phyloP scores from a whole-genome alignment of 2,113 vertebrate genomes.

The Cynocephalus volans region DNA sequence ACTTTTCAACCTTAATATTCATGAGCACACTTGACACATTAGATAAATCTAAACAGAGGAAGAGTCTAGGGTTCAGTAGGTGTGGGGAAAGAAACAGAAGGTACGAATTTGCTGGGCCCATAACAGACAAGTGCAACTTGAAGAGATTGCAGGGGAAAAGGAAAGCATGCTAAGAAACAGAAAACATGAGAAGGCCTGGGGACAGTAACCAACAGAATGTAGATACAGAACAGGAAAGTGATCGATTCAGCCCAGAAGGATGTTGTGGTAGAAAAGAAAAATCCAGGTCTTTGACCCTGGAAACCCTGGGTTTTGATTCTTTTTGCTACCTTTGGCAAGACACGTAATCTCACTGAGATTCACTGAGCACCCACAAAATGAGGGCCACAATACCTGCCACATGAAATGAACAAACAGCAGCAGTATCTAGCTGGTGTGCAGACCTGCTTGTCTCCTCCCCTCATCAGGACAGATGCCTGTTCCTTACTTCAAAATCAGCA shows the following conservation, averaged over 20 bases:
- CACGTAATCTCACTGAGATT: not conserved
- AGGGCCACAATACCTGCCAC: not conserved
- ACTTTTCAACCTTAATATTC: not conserved
- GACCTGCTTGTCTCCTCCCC: not conserved
- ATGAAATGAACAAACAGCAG: not conserved
- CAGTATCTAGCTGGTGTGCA: fast-evolving
- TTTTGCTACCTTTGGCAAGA: not conserved
- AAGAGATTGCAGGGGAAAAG: not conserved
- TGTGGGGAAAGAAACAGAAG: not conserved
- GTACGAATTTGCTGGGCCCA: not conserved
- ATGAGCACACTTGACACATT: not conserved
- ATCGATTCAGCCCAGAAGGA: not conserved
- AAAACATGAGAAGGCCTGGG: not conserved
- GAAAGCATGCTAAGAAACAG: not conserved
- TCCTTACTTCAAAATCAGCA: constrained; percentile 20
- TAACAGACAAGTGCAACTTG: not conserved
- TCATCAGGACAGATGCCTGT: not conserved
- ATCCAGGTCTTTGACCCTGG: not conserved
- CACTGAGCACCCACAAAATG: not conserved
- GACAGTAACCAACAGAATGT: not conserved
- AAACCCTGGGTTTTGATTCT: not conserved
- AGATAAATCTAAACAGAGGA: not conserved
- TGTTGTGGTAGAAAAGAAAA: not conserved
- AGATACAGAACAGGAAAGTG: not conserved
- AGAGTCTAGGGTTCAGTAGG: not conserved